Evolutionary conservation across 2,888 invertebrate genomes (phyloP), one percentile per base, ranked within the genome.

Genomic region (Alviniconcha strummeri): DNA sequence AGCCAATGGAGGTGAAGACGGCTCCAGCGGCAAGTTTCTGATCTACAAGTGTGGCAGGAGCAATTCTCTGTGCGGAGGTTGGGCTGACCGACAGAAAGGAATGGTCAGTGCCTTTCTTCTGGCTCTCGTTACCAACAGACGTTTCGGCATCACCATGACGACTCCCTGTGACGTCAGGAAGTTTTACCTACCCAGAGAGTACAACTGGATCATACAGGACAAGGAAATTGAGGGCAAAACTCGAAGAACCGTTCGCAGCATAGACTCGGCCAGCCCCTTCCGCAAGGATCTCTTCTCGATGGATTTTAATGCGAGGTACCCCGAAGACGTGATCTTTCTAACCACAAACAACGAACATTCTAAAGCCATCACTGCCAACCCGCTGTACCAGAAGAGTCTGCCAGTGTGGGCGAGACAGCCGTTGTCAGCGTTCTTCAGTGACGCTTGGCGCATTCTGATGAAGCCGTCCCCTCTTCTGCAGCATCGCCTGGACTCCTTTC

Each of bases 71-170:
- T 86, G 84, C 55, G 86, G 86, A 7, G 86, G 86, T 5, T 82
- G 81, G 84, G 83, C 80, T n/a, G 86, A 86, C 60, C 71, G 86
- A 72, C 80, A 83, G 15, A 36, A 67, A 52, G 86, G 86, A 56
- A 83, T 86, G n/a, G 57, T 84, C 54, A 81, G 81, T 8, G 60
- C 67, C 8, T 86, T 79, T 64, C n/a, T 86, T 60, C 52, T 86
- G 54, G 83, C 86, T 6, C 19, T 71, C 13, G 67, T 84, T 4
- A 86, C 86, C 15, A 75, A 81, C 57, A 67, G 86, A 9, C 76
- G 64, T 5, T 84, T 84, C 57, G 83, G 83, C 17, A 84, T 86
- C 52, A n/a, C 60, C 3, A 82, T 86, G 77, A 80, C 55, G 17
- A 72, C 80, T 15, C 86, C 86, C 6, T 86, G 86, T 60, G 79